Evolutionary conservation across 2,888 invertebrate genomes (phyloP).

Genomic region (Capitulum mitella): DNA sequence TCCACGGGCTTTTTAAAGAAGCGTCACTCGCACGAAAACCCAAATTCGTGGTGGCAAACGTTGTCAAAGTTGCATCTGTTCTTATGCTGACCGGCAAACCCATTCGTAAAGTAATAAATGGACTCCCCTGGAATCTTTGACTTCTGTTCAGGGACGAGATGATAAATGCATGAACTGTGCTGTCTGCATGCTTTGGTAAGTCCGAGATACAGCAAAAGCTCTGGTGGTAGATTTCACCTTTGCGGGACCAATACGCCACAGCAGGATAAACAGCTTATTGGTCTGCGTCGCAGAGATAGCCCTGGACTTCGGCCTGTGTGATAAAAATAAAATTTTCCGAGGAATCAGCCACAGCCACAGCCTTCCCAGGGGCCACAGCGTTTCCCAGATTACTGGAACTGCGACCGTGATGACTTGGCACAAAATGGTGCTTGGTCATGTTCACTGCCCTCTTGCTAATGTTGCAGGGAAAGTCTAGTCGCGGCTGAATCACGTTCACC

Average conservation of each 20-base stretch:
- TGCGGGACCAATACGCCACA: slow-evolving; percentile 22
- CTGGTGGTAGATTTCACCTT: slow-evolving; percentile 5
- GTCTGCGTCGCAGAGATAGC: slow-evolving; percentile 9
- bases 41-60: slow-evolving; percentile 29
- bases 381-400: not conserved
- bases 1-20: slow-evolving; percentile 26
- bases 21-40: slow-evolving; percentile 29
- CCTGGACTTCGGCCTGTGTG: slow-evolving; percentile 26
- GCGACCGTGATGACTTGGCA: not conserved
- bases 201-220: slow-evolving; percentile 25
- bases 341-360: not conserved
- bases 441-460: too few species aligned
- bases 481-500: not conserved
- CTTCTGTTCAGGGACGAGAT: slow-evolving; percentile 21
- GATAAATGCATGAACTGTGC: slow-evolving; percentile 27
- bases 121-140: slow-evolving; percentile 21
- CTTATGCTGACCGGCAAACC: slow-evolving; percentile 25
- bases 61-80: slow-evolving; percentile 26
- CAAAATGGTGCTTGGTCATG: not conserved
- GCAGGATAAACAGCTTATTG: slow-evolving; percentile 13
- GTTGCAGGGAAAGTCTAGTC: not conserved
- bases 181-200: slow-evolving; percentile 25
- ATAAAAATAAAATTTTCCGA: slow-evolving; percentile 13
- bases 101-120: not conserved
- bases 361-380: not conserved